Evolutionary conservation across 2,797 vertebrate species (phyloP).

Genomic region (Lophura swinhoii): DNA sequence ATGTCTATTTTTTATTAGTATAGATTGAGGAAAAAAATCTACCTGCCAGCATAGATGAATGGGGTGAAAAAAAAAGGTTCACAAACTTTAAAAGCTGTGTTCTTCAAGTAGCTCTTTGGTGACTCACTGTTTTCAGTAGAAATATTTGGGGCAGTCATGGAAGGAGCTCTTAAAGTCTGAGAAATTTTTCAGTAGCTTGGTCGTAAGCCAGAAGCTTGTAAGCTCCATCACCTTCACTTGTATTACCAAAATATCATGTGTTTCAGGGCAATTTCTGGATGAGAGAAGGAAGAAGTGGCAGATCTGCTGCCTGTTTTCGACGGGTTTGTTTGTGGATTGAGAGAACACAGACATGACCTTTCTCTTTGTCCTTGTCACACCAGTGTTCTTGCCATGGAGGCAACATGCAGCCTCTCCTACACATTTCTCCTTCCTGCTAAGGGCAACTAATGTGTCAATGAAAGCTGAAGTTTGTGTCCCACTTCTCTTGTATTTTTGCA

Average conservation of each 20-base stretch:
- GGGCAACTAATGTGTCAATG: not conserved
- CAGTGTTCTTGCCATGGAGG: not conserved
- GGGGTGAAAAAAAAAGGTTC: not conserved
- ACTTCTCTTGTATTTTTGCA: not conserved
- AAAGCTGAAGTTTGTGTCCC: not conserved
- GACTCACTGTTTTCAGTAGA: not conserved
- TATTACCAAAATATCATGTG: not conserved
- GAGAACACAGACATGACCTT: not conserved
- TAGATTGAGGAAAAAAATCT: conserved; percentile 40
- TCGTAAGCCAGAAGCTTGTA: not conserved
- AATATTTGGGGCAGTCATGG: not conserved
- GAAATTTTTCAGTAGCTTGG: not conserved
- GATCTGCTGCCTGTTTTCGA: not conserved
- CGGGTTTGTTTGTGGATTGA: not conserved
- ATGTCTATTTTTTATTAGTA: not conserved
- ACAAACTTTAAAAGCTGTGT: not conserved
- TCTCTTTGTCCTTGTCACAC: not conserved
- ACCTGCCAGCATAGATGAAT: conserved; percentile 24
- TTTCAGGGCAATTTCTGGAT: not conserved
- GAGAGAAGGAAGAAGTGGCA: not conserved
- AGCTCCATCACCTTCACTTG: not conserved
- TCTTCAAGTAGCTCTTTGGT: not conserved
- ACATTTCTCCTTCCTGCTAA: not conserved
- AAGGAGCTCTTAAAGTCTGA: not conserved
- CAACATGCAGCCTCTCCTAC: not conserved